Conservation (phyloP, 2,797 vertebrate genomes). For the Lutra lutra region DNA sequence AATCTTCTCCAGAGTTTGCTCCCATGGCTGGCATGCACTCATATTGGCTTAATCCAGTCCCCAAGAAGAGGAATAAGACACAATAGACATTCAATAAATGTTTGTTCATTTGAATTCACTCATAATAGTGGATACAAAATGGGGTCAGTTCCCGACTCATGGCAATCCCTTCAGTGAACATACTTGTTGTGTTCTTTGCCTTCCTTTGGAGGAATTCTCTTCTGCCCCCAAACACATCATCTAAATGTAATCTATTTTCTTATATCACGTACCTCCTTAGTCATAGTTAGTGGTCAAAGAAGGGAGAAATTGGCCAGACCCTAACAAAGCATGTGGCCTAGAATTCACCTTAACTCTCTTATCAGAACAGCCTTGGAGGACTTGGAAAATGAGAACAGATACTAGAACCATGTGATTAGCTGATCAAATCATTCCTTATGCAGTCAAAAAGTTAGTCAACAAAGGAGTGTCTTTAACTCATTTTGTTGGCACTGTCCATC, state of each 20-base stretch:
- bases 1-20: not conserved
- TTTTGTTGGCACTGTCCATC: not conserved
- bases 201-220: not conserved
- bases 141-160: not conserved
- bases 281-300: not conserved
- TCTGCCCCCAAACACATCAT: not conserved
- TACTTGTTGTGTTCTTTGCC: not conserved
- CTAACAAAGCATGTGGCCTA: not conserved
- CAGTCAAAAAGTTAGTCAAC: not conserved
- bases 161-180: not conserved
- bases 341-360: not conserved
- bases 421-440: not conserved
- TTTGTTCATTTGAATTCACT: not conserved
- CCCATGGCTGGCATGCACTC: not conserved
- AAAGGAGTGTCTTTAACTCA: not conserved
- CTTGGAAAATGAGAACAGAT: not conserved
- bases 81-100: not conserved
- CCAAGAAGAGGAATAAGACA: not conserved
- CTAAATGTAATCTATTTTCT: not conserved
- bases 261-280: not conserved
- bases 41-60: not conserved
- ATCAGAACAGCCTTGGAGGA: not conserved
- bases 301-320: not conserved
- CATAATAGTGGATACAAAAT: not conserved
- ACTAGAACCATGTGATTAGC: not conserved